Conservation (phyloP, 2,797 vertebrate species). For the Characodon lateralis region DNA sequence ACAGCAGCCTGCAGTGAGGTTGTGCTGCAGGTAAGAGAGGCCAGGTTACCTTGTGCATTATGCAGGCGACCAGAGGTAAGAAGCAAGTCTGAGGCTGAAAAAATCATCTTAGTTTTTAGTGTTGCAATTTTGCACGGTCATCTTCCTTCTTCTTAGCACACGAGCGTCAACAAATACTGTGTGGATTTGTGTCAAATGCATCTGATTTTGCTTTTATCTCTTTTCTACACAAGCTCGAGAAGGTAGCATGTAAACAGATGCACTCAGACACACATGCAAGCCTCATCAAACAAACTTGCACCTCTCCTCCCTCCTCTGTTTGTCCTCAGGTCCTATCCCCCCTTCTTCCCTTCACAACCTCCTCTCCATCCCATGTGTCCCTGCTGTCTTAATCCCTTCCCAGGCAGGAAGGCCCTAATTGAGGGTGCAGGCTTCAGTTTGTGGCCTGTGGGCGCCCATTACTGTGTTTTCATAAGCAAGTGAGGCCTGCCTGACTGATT, state of each 20-base stretch:
- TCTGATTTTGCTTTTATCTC: slow-evolving; percentile 30
- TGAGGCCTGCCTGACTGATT: slow-evolving; percentile 88
- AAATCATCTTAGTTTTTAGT: slow-evolving; percentile 36
- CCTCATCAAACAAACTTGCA: slow-evolving; percentile 51
- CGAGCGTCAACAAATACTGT: neutral
- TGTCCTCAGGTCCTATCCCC: slow-evolving; percentile 82
- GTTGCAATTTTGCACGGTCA: slow-evolving; percentile 17
- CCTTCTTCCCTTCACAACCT: slow-evolving; percentile 79
- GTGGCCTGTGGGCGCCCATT: slow-evolving; percentile 89
- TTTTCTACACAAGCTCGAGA: slow-evolving; percentile 45
- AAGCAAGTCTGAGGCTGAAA: slow-evolving; percentile 35
- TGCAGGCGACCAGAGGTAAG: slow-evolving; percentile 44
- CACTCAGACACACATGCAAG: slow-evolving; percentile 36
- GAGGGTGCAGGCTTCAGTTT: slow-evolving; percentile 89
- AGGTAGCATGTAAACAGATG: slow-evolving; percentile 56
- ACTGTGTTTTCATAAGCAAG: slow-evolving; percentile 91
- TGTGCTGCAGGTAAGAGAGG: slow-evolving; percentile 61
- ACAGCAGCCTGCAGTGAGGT: slow-evolving; percentile 53
- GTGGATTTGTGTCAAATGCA: slow-evolving; percentile 7
- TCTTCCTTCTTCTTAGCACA: slow-evolving; percentile 6
- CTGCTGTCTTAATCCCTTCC: slow-evolving; percentile 86
- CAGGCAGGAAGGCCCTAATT: slow-evolving; percentile 89
- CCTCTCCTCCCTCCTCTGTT: slow-evolving; percentile 66
- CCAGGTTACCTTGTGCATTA: slow-evolving; percentile 68
- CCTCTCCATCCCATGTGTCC: slow-evolving; percentile 78